Evolutionary conservation across 2,797 vertebrate genomes (phyloP).

Genomic region (Phoeniculus purpureus): DNA sequence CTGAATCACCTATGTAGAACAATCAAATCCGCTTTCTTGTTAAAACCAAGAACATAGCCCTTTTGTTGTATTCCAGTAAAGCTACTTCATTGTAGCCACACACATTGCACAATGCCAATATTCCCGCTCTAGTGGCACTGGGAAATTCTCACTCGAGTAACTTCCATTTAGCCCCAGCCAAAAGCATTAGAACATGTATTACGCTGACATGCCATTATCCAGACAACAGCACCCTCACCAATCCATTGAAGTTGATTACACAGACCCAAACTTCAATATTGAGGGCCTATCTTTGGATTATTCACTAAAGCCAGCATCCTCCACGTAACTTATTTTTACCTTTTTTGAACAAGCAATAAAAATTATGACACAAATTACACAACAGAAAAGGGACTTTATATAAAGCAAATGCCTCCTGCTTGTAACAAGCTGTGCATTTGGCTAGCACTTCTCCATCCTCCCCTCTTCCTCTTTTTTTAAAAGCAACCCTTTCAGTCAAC

Average conservation of each 20-base stretch:
- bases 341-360: not conserved
- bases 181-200: slow-evolving; percentile 24
- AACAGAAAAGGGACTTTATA: not conserved
- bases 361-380: not conserved
- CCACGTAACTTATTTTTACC: not conserved
- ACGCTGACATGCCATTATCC: not conserved
- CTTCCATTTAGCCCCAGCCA: slow-evolving; percentile 66
- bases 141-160: slow-evolving; percentile 66
- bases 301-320: not conserved
- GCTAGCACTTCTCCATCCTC: not conserved
- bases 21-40: not conserved
- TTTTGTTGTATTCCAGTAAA: slow-evolving; percentile 71
- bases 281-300: not conserved
- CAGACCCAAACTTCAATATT: not conserved
- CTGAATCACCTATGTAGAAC: slow-evolving; percentile 34
- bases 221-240: slow-evolving; percentile 13
- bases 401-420: not conserved
- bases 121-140: slow-evolving; percentile 43
- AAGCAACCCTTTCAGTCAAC: not conserved
- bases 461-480: not conserved
- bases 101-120: slow-evolving; percentile 23
- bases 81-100: slow-evolving; percentile 27
- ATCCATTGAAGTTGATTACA: not conserved
- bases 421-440: not conserved
- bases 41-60: not conserved